Evolutionary conservation across 2,797 vertebrate genomes (phyloP).

Genomic region (Prionace glauca): DNA sequence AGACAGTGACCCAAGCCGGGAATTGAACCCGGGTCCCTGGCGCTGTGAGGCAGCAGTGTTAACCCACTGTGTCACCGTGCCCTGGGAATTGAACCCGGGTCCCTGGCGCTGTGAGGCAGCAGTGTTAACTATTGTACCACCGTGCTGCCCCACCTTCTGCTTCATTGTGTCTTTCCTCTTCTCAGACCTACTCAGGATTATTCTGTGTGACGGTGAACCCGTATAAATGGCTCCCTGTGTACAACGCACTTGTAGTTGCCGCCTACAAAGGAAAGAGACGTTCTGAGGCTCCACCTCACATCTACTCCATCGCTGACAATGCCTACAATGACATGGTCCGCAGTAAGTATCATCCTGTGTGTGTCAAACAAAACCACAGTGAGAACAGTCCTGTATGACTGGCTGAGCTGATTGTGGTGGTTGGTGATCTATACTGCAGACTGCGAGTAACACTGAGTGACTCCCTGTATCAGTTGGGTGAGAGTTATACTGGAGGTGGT

Average conservation of each 20-base stretch:
- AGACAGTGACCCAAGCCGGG: too few species aligned
- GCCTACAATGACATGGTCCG: conserved; percentile 90
- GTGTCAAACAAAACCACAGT: not conserved
- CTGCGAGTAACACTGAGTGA: not conserved
- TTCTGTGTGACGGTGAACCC: conserved; percentile 90
- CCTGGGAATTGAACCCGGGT: too few species aligned
- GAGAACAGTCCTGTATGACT: not conserved
- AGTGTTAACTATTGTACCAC: too few species aligned
- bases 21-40: too few species aligned
- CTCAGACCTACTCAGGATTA: conserved; percentile 84
- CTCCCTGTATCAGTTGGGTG: not conserved
- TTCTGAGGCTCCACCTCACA: conserved; percentile 76
- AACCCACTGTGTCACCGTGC: too few species aligned
- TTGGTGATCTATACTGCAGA: not conserved
- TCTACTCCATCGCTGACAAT: conserved; percentile 81
- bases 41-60: too few species aligned
- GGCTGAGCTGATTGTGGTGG: not conserved
- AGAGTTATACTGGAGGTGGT: not conserved
- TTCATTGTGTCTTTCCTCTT: conserved; percentile 37
- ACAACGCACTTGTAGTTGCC: conserved; percentile 72
- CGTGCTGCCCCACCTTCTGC: conserved; percentile 2
- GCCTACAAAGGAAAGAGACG: conserved; percentile 86
- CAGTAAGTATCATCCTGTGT: conserved; percentile 60
- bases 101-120: too few species aligned
- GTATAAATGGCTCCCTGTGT: conserved; percentile 90